A percentile compares a stretch with the other conserved stretches of the same genome.
These are phyloP conservation scores for Ostrea denselamellosa DNA, from an alignment of 1,140 invertebrate genomes.

Conservation along the genomic window DNA sequence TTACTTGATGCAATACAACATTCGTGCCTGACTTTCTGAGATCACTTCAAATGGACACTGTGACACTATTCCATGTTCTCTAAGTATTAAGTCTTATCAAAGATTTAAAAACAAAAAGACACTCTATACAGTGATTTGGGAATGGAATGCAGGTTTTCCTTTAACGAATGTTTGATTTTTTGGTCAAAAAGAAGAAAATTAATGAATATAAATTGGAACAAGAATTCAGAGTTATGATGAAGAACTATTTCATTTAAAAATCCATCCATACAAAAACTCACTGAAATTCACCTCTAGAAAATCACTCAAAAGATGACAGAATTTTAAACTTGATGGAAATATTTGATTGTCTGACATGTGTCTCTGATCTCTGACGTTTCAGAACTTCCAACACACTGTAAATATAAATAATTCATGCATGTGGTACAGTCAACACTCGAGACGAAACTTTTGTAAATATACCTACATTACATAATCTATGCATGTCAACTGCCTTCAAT, in stretches of 20 bases:
- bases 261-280: too few relatives aligned
- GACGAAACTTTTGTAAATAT: too few relatives aligned
- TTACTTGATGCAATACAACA: not conserved
- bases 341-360: not conserved
- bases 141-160: not conserved
- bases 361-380: not conserved
- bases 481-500: too few relatives aligned
- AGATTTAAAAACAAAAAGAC: not conserved
- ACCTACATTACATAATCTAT: too few relatives aligned
- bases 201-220: too few relatives aligned
- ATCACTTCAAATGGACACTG: not conserved
- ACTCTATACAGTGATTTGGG: not conserved
- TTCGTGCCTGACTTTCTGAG: not conserved
- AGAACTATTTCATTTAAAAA: too few relatives aligned
- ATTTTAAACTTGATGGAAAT: not conserved
- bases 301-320: not conserved
- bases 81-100: not conserved
- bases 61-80: not conserved
- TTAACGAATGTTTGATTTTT: constrained; percentile 1
- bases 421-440: too few relatives aligned
- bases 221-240: too few relatives aligned
- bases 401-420: not conserved
- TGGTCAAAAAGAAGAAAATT: not conserved
- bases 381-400: not conserved
- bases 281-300: not conserved